A percentile compares a stretch with the other conserved stretches of the same genome.
Conservation (phyloP, 2,113 vertebrate species). For the Archocentrus centrarchus region DNA sequence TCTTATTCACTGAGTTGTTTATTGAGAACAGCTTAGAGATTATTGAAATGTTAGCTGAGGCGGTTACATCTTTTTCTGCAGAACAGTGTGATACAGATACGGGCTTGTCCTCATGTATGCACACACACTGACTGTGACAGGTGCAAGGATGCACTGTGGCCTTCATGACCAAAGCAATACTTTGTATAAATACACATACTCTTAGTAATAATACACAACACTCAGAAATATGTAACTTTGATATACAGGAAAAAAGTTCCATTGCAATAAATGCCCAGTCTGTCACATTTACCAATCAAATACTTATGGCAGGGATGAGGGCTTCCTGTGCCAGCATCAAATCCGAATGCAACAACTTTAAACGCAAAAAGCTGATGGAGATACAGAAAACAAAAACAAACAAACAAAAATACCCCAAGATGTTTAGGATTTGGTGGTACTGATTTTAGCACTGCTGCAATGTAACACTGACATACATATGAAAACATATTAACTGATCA, state of each 20-base stretch:
- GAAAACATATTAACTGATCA: neutral
- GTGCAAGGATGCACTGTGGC: neutral
- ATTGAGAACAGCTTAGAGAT: constrained; percentile 25
- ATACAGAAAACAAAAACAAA: neutral
- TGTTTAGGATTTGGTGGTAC: neutral
- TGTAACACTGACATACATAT: neutral
- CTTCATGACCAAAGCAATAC: neutral
- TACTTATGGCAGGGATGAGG: neutral
- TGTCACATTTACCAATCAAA: neutral
- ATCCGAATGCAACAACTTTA: neutral
- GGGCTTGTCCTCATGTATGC: no score
- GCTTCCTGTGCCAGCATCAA: neutral
- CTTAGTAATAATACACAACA: neutral
- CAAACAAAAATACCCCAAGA: neutral
- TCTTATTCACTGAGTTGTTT: constrained; percentile 24
- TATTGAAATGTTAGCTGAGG: constrained; percentile 7
- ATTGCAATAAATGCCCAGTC: neutral
- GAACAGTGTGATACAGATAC: neutral
- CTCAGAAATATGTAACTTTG: rapidly evolving
- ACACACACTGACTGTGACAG: neutral
- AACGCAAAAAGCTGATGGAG: neutral
- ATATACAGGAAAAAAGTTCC: neutral
- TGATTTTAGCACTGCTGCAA: neutral
- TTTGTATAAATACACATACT: neutral
- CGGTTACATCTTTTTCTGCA: neutral